Evolutionary conservation across 2,797 vertebrate species (phyloP).

Genomic region (Lepus oiostolus): DNA sequence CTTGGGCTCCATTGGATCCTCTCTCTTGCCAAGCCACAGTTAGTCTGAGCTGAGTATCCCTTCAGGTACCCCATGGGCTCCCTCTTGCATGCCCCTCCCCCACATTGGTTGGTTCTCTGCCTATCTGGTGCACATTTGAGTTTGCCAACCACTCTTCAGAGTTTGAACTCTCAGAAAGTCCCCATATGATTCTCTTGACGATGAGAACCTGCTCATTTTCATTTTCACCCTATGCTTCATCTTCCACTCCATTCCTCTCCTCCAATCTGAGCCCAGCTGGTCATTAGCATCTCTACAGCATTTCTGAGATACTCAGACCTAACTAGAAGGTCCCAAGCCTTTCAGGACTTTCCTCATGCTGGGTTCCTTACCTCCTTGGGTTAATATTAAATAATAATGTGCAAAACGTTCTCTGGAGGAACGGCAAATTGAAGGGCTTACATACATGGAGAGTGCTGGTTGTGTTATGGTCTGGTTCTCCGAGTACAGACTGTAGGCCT

Average conservation of each 20-base stretch:
- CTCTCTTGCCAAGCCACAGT: background rate
- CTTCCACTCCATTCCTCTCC: background rate
- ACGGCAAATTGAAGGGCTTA: background rate
- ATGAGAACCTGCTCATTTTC: background rate
- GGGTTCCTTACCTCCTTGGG: background rate
- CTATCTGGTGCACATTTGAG: background rate
- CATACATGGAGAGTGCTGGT: background rate
- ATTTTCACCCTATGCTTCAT: background rate
- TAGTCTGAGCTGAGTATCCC: background rate
- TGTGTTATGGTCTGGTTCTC: background rate
- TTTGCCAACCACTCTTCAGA: background rate
- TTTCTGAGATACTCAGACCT: background rate
- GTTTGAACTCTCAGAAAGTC: background rate
- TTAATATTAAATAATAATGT: background rate
- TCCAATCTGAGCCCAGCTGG: background rate
- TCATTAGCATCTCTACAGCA: background rate
- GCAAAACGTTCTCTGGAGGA: background rate
- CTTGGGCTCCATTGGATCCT: background rate
- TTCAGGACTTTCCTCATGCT: background rate
- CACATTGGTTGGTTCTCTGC: background rate
- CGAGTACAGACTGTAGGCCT: background rate
- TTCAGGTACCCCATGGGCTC: too few species aligned
- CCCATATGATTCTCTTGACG: background rate
- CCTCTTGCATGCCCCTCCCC: background rate
- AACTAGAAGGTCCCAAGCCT: background rate